Percentiles rank a stretch among this genome's conserved stretches.
Evolutionary conservation across 2,888 invertebrate genomes (phyloP).

Genomic region (Luperina testacea): DNA sequence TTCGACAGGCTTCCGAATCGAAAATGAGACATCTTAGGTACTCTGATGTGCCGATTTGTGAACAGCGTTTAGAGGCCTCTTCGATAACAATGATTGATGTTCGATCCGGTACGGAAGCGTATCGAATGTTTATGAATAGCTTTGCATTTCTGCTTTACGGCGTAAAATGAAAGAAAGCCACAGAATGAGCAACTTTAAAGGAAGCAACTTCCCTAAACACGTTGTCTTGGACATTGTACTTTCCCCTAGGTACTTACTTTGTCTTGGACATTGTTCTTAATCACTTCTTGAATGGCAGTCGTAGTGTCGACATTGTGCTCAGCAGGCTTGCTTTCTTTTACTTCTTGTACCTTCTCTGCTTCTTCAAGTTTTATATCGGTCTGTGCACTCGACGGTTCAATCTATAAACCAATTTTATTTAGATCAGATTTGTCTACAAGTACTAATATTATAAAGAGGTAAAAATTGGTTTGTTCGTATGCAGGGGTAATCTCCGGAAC

Average conservation of each 20-base stretch:
- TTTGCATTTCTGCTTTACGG: background rate
- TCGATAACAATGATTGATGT: background rate
- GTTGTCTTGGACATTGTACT: conserved; percentile 26
- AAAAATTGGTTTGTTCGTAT: background rate
- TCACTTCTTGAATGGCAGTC: conserved; percentile 19
- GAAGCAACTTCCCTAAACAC: conserved; percentile 20
- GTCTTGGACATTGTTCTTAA: conserved; percentile 21
- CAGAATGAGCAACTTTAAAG: background rate
- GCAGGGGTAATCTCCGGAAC: background rate
- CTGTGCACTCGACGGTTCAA: conserved; percentile 33
- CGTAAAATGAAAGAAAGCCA: background rate
- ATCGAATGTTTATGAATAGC: background rate
- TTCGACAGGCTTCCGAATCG: too few relatives aligned
- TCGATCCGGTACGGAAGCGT: background rate
- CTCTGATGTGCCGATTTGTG: too few relatives aligned
- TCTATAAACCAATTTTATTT: conserved; percentile 35
- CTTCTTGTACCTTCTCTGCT: conserved; percentile 34
- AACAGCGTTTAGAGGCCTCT: too few relatives aligned
- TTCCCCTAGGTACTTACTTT: conserved; percentile 45
- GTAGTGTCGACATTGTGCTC: conserved; percentile 33
- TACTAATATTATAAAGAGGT: background rate
- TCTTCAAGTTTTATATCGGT: conserved; percentile 50
- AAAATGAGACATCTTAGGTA: too few relatives aligned
- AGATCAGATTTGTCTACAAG: background rate
- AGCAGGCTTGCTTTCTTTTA: conserved; percentile 29